Conservation (phyloP, 2,113 vertebrate genomes). For the Heterochromis multidens region DNA sequence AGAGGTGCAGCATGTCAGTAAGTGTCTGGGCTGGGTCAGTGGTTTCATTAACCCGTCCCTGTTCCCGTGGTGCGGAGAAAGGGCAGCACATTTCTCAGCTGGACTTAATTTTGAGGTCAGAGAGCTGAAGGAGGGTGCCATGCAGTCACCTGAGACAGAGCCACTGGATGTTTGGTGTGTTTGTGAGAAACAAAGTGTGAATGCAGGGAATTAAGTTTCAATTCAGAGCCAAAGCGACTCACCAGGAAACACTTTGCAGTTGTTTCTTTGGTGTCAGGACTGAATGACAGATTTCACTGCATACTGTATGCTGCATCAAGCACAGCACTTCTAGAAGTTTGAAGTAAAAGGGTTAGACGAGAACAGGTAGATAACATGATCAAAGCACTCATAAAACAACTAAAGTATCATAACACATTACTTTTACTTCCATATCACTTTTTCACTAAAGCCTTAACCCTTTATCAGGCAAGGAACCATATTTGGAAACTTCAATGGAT, state of each 20-base stretch:
- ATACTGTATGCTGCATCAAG: not conserved
- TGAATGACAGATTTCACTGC: not conserved
- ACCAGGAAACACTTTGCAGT: not conserved
- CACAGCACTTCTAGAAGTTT: not conserved
- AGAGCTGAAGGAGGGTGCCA: not conserved
- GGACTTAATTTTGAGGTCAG: slow-evolving; percentile 4
- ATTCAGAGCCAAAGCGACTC: slow-evolving; percentile 7
- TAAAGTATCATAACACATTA: not conserved
- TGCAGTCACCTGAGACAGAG: not conserved
- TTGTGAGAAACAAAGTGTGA: not conserved
- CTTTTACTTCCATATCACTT: not conserved
- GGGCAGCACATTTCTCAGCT: slow-evolving; percentile 21
- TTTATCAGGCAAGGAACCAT: no score
- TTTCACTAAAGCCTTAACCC: no score
- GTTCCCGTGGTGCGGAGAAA: not conserved
- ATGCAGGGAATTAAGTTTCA: not conserved
- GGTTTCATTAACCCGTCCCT: slow-evolving; percentile 43
- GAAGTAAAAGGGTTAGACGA: not conserved
- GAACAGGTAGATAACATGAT: not conserved
- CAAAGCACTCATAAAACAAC: not conserved
- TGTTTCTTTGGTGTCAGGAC: not conserved
- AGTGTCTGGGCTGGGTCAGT: not conserved
- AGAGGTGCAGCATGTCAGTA: not conserved
- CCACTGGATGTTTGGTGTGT: not conserved
- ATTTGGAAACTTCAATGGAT: no score